Evolutionary conservation across 2,797 vertebrate species (phyloP).

Genomic region (Vireo griseus): DNA sequence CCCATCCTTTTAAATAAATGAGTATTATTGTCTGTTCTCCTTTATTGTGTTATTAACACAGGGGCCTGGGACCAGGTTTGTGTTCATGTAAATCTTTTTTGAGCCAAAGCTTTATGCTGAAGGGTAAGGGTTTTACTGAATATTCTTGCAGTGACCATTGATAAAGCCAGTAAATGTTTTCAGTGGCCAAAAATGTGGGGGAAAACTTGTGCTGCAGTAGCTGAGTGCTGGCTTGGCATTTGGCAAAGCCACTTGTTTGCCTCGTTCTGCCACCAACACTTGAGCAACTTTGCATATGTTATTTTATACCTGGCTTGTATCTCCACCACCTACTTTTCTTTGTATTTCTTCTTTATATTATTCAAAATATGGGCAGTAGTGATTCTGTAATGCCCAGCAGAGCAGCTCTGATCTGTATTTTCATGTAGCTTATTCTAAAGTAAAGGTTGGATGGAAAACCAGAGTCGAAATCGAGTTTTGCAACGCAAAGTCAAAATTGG

Average conservation of each 20-base stretch:
- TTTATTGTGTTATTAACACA: neutral
- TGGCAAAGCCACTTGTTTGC: constrained; percentile 12
- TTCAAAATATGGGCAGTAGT: neutral
- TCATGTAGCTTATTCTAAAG: neutral
- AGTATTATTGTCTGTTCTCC: neutral
- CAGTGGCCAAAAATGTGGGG: neutral
- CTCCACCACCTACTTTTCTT: neutral
- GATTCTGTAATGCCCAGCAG: neutral
- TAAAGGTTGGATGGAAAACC: neutral
- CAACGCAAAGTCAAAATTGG: neutral
- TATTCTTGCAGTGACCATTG: neutral
- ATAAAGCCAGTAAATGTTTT: neutral
- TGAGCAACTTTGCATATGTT: neutral
- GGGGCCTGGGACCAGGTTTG: neutral
- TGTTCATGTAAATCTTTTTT: neutral
- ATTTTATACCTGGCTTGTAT: neutral
- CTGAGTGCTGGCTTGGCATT: neutral
- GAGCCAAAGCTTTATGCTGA: neutral
- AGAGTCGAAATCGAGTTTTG: neutral
- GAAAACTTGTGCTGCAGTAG: neutral
- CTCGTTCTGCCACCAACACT: neutral
- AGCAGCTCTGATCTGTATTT: neutral
- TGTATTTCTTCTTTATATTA: neutral
- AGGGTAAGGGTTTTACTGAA: neutral
- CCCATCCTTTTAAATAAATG: neutral